Evolutionary conservation across 2,113 vertebrate genomes (phyloP).

Genomic region (Pseudorasbora parva): DNA sequence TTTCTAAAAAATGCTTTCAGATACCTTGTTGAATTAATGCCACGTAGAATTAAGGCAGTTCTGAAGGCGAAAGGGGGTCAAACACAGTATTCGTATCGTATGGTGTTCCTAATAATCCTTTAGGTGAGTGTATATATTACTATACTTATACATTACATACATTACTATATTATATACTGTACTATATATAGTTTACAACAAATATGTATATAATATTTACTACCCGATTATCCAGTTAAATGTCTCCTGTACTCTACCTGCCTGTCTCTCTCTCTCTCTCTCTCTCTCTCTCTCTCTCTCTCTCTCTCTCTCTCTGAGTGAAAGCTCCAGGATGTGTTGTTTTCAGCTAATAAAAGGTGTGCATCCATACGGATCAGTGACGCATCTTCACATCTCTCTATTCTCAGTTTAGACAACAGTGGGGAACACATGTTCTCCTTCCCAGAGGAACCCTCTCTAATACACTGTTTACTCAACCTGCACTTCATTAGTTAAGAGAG

Average conservation of each 20-base stretch:
- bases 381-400: neutral
- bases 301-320: conserved; percentile 5
- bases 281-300: neutral
- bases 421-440: neutral
- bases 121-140: no score
- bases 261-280: neutral
- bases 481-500: conserved; percentile 34
- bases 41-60: no score
- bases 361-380: neutral
- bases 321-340: conserved; percentile 11
- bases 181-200: no score
- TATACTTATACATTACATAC: no score
- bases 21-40: no score
- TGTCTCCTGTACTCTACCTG: neutral
- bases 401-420: neutral
- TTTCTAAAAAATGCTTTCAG: no score
- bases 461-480: conserved; percentile 3
- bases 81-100: no score
- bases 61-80: no score
- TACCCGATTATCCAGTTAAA: neutral
- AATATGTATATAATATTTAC: no score
- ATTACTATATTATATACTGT: no score
- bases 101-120: no score
- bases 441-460: conserved; percentile 6
- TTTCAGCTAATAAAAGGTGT: conserved; percentile 35